Conservation (phyloP, 2,113 vertebrate genomes). For the Strix aluco region DNA sequence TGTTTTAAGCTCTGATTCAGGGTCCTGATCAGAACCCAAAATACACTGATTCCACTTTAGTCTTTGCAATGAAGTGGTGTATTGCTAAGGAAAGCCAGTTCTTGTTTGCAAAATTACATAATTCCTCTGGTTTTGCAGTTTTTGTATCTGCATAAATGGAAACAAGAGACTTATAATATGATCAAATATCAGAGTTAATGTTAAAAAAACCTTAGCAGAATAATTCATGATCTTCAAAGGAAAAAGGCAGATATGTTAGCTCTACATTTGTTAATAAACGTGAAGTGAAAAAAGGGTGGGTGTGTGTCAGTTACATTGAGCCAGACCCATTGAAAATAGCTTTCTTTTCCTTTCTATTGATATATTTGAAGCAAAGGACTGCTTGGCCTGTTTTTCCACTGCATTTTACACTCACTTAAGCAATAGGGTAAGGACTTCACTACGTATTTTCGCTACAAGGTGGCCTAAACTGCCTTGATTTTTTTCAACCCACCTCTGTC, state of each 20-base stretch:
- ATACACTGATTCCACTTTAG: no score
- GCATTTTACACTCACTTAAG: background rate
- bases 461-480: background rate
- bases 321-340: background rate
- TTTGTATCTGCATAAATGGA: background rate
- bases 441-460: background rate
- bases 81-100: background rate
- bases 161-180: background rate
- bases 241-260: background rate
- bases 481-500: fast-evolving
- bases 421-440: background rate
- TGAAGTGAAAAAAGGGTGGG: fast-evolving
- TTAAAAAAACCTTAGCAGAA: background rate
- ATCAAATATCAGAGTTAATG: background rate
- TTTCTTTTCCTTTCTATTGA: background rate
- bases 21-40: background rate
- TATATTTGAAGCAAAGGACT: background rate
- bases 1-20: background rate
- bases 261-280: background rate
- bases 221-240: background rate
- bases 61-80: background rate
- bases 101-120: background rate
- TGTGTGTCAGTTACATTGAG: background rate
- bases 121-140: background rate
- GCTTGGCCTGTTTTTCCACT: background rate